Percentiles rank a stretch among this genome's conserved stretches.
Evolutionary conservation across 2,113 vertebrate genomes (phyloP).

Genomic region (Malurus alboscapulatus): DNA sequence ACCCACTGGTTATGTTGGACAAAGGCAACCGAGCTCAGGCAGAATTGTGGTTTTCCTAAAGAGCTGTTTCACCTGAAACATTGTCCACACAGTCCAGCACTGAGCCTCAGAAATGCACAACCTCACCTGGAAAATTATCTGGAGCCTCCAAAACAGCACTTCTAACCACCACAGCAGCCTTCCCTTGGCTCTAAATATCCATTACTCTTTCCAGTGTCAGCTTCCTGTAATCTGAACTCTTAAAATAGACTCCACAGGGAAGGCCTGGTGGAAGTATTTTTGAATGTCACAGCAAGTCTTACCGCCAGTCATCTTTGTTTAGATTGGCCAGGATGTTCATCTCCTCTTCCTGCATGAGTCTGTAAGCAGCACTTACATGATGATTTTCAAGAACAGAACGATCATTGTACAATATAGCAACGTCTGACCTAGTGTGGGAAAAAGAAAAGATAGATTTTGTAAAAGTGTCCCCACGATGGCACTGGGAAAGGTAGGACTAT

Average conservation of each 20-base stretch:
- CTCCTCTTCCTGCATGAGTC: constrained; percentile 96
- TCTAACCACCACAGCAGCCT: not conserved
- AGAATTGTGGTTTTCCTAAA: not conserved
- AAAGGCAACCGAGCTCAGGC: not conserved
- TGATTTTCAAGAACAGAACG: constrained; percentile 97
- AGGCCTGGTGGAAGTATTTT: not conserved
- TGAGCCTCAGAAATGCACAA: not conserved
- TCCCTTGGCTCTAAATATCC: not conserved
- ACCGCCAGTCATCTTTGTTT: constrained; percentile 98
- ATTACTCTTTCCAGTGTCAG: not conserved
- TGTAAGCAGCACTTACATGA: constrained; percentile 96
- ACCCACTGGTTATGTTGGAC: not conserved
- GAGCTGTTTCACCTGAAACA: not conserved
- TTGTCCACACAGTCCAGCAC: not conserved
- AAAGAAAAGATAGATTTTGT: not conserved
- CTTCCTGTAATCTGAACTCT: not conserved
- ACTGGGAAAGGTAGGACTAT: not conserved
- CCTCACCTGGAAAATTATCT: not conserved
- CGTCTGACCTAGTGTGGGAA: constrained; percentile 86
- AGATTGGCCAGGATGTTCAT: constrained; percentile 96
- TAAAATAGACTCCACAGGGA: not conserved
- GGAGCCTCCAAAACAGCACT: not conserved
- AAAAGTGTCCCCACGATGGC: not conserved
- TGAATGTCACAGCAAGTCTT: constrained; percentile 24
- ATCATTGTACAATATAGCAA: constrained; percentile 95